These are phyloP conservation scores for Ceratina calcarata DNA, from an alignment of 1,140 invertebrate species.

Conservation along the genomic window DNA sequence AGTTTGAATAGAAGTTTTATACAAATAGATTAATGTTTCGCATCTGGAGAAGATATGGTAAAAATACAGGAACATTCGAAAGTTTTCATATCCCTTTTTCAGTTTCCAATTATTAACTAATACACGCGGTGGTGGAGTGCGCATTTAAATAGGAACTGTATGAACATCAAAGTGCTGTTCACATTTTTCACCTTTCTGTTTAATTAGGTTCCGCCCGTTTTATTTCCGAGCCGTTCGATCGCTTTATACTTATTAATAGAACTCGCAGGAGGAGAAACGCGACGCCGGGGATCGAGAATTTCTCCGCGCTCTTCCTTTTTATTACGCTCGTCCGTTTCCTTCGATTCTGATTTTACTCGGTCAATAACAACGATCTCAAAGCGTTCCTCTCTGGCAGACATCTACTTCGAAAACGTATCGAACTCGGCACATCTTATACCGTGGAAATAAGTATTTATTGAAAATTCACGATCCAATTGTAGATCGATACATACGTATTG, in stretches of 20 bases:
- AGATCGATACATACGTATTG: no score
- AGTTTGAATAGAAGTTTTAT: no score
- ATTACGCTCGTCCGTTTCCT: background rate
- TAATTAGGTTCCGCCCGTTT: constrained; percentile 10
- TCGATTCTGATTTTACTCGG: background rate
- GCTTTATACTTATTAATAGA: constrained; percentile 21
- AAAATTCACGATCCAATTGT: no score
- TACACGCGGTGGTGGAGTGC: no score
- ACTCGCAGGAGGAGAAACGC: background rate
- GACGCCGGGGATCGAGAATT: background rate
- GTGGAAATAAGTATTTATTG: no score
- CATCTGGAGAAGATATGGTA: no score
- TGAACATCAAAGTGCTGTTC: constrained; percentile 16
- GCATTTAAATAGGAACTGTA: background rate
- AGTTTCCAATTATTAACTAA: background rate
- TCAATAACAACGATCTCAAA: constrained; percentile 1
- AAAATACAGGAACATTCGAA: no score
- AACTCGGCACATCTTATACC: no score
- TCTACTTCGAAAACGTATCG: no score
- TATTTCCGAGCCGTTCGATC: constrained; percentile 10
- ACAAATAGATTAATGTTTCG: no score
- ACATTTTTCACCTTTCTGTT: constrained; percentile 9
- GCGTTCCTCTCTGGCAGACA: background rate
- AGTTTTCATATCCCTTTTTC: background rate
- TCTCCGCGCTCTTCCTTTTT: background rate